Base-by-base conservation (phyloP, 2,888 invertebrate genomes). In the Cheilosia soror region DNA sequence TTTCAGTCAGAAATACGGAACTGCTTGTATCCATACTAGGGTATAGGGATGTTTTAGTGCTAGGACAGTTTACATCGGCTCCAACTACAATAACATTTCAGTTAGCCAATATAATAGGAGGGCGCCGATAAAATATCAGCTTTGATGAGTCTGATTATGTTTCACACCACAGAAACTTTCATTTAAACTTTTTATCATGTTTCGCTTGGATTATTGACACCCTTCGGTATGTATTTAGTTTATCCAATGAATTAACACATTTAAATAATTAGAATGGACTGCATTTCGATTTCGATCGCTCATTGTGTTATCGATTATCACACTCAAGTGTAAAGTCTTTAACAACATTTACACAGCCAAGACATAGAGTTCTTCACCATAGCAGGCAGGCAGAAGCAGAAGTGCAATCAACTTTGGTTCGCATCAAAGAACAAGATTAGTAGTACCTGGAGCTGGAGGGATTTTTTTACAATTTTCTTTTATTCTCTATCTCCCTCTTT, bases 351-450 rank as follows among this genome's bases (percentile, higher is more conserved):
- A 40, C 40, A 9, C 31, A 4, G 9, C 13, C 29, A 13, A 51
- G 51, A 51, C 65, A 42, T 78, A 9, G 44, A 20, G 15, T 29
- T 53, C 33, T 49, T 25, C 60, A 27, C n/a, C 42, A 33, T 29
- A 62, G 31, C 53, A 29, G 20, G 6, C 53, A 20, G 20, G 20
- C 20, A 20, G 20, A 20, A 20, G 20, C 20, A 53, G 53, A 73
- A 81, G 85, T 85, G 85, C 85, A 85, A 81, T 85, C 85, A 85
- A 85, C 85, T 81, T 33, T 65, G 66, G 62, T 71, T 37, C 71
- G 76, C 72, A 81, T 68, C 76, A 63, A 77, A 85, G 81, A 76
- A 72, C 68, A 57, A 66, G 71, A 80, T 76, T 58, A 77, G 68
- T 81, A 77, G 31, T 37, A 11, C 11, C 37, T 37, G 37, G 37